phyloP scores from a whole-genome alignment of 2,113 vertebrate species.

The Carollia perspicillata region DNA sequence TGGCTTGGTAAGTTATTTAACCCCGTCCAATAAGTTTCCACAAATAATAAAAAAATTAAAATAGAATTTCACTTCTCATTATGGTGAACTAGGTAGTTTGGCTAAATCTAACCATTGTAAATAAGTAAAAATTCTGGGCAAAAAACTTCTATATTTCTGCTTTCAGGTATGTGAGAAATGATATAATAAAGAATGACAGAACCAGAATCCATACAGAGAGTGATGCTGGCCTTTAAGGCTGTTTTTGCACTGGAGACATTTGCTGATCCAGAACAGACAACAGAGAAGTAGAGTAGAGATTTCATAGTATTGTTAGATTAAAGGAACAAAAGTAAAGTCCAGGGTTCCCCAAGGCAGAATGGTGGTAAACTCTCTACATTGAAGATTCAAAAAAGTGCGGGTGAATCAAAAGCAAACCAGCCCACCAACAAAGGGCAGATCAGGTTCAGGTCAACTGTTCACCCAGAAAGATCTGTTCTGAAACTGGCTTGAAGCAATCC shows the following conservation, averaged over 20 bases:
- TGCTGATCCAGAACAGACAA: neutral
- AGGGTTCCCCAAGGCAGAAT: neutral
- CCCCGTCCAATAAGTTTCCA: neutral
- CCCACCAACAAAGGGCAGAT: neutral
- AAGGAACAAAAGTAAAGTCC: neutral
- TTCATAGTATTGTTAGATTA: neutral
- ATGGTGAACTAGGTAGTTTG: neutral
- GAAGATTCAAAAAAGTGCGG: neutral
- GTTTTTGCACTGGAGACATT: neutral
- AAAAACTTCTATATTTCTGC: neutral
- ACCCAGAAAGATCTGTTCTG: neutral
- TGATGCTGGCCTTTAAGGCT: neutral
- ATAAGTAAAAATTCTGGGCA: neutral
- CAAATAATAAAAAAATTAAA: neutral
- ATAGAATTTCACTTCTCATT: neutral
- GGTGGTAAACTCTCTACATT: neutral
- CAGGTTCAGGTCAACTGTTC: neutral
- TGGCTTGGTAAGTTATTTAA: slow-evolving; percentile 22
- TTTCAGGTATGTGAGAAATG: neutral
- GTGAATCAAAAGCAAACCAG: neutral
- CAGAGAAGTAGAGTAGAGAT: neutral
- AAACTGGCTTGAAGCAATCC: neutral
- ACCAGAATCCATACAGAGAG: neutral
- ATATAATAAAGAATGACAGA: neutral
- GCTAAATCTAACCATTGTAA: neutral